Evolutionary conservation across 1,140 invertebrate genomes (phyloP).

Genomic region (Aphaenogaster ashmeadi): DNA sequence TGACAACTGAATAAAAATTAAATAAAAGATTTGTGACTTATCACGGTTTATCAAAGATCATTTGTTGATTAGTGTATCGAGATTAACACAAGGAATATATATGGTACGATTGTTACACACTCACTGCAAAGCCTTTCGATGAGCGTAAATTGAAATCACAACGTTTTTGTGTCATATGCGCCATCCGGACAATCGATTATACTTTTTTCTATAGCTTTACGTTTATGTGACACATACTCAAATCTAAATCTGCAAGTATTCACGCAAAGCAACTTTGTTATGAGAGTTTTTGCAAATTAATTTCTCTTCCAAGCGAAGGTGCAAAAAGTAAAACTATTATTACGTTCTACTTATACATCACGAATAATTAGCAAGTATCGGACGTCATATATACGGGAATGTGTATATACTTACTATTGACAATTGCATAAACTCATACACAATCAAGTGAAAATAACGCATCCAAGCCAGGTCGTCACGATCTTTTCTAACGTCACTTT

Average conservation of each 20-base stretch:
- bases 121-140: slow-evolving; percentile 32
- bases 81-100: not conserved
- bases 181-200: not conserved
- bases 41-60: not conserved
- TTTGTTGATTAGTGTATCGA: not conserved
- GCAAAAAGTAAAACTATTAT: too few species aligned
- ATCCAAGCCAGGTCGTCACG: slow-evolving; percentile 20
- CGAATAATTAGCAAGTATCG: slow-evolving; percentile 53
- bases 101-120: not conserved
- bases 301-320: not conserved
- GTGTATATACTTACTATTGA: slow-evolving; percentile 29
- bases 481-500: slow-evolving; percentile 44
- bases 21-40: not conserved
- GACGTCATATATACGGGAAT: not conserved
- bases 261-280: not conserved
- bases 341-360: not conserved
- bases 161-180: slow-evolving; percentile 24
- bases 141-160: not conserved
- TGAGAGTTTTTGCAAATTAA: not conserved
- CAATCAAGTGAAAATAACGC: slow-evolving; percentile 47
- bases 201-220: not conserved
- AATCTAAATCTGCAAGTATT: slow-evolving; percentile 28
- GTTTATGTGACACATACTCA: not conserved
- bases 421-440: slow-evolving; percentile 40
- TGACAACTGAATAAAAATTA: not conserved